Percentiles rank a stretch among this genome's conserved stretches.
Evolutionary conservation across 2,797 vertebrate genomes (phyloP).

Genomic region (Chelonia mydas): DNA sequence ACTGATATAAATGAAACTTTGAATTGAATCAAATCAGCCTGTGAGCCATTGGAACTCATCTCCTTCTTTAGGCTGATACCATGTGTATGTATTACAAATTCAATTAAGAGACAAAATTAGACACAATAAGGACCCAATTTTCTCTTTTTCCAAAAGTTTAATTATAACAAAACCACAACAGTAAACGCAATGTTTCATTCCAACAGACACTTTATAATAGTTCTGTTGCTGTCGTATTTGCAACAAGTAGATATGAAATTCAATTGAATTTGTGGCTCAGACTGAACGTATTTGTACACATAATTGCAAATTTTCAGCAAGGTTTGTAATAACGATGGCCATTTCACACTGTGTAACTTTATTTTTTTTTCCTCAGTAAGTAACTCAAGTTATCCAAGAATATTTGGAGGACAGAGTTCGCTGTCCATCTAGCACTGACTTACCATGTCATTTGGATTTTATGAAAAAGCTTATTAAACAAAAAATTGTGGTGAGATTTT

Average conservation of each 20-base stretch:
- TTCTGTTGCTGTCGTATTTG: neutral
- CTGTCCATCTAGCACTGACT: neutral
- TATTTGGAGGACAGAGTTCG: neutral
- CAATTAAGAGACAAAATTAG: slow-evolving; percentile 33
- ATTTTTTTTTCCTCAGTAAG: neutral
- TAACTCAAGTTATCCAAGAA: neutral
- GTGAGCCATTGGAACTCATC: neutral
- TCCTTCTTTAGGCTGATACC: neutral
- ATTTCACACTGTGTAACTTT: neutral
- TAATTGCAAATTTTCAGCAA: slow-evolving; percentile 12
- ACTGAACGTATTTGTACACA: neutral
- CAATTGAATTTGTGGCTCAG: neutral
- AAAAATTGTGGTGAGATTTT: neutral
- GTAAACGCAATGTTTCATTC: neutral
- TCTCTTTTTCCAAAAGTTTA: neutral
- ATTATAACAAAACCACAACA: neutral
- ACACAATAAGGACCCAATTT: neutral
- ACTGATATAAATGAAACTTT: neutral
- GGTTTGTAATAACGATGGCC: slow-evolving; percentile 1
- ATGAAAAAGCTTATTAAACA: neutral
- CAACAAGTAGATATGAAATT: neutral
- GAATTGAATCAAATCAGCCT: slow-evolving; percentile 23
- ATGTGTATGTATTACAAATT: neutral
- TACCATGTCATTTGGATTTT: neutral
- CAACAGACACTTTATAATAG: neutral